Evolutionary conservation across 2,797 vertebrate species (phyloP).

Genomic region (Hoplostethus atlanticus): DNA sequence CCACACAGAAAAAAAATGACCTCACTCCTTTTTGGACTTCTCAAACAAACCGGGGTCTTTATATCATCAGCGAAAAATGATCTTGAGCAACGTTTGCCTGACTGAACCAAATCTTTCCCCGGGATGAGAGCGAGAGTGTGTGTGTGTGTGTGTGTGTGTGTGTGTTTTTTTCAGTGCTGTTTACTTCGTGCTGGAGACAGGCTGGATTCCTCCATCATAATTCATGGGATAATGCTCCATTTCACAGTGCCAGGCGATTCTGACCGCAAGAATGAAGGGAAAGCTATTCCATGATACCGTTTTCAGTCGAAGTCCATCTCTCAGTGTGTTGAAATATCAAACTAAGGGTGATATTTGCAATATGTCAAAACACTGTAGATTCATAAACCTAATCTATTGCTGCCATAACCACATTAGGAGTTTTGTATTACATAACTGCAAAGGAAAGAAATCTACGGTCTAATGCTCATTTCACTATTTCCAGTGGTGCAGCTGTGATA

Average conservation of each 20-base stretch:
- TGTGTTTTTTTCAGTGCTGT: conserved; percentile 30
- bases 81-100: conserved; percentile 33
- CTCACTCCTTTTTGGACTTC: conserved; percentile 47
- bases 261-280: conserved; percentile 62
- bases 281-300: conserved; percentile 39
- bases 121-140: conserved; percentile 1
- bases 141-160: conserved; percentile 25
- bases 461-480: conserved; percentile 36
- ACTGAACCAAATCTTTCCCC: conserved; percentile 26
- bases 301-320: conserved; percentile 38
- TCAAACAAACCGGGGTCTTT: conserved; percentile 43
- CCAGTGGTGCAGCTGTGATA: conserved; percentile 37
- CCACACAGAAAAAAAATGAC: conserved; percentile 56
- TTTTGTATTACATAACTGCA: conserved; percentile 4
- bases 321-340: conserved; percentile 39
- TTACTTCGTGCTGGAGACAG: conserved; percentile 51
- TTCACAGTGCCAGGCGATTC: conserved; percentile 49
- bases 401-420: conserved; percentile 24
- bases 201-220: conserved; percentile 44
- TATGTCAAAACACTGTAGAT: conserved; percentile 30
- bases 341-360: conserved; percentile 5
- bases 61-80: conserved; percentile 51
- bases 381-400: conserved; percentile 27
- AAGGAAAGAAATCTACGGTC: conserved; percentile 10
- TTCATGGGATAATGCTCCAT: conserved; percentile 45